Base-by-base conservation (phyloP, 2,797 vertebrate genomes). In the Lagodon rhomboides region DNA sequence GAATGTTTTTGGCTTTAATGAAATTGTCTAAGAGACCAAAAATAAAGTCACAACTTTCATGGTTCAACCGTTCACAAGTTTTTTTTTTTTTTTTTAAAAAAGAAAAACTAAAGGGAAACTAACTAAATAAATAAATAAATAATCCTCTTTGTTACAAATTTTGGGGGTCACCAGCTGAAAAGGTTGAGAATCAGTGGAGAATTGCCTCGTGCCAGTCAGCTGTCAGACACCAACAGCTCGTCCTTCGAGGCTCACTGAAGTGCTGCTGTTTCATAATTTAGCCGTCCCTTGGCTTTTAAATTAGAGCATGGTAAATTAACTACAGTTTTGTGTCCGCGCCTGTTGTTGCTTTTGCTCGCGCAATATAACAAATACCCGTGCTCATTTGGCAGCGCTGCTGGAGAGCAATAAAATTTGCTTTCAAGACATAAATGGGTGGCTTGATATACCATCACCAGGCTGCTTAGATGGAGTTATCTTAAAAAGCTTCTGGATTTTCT, bases 191-290 rank as follows among this genome's bases (percentile, higher is more conserved):
- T 13, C 62, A 56, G 56, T 41, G 25, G 69, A 68, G 73, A 72
- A 70, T 76, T 38, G 60, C 17, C 22, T 72, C 17, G 11, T 75
- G 73, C 62, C 75, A 73, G 51, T 87, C 87, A 85, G 44, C 65
- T 81, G 75, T 87, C 82, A 83, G 58, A 75, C 47, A 68, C 74
- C 55, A 77, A 46, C 72, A 34, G 44, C 63, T 73, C 55, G 65
- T 76, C 65, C 83, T 90, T 87, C 71, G 76, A 30, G 69, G 70
- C 64, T 82, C 74, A 81, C n/a, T 84, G 71, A 75, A 73, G 60
- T 61, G 47, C 69, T 50, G 60, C 30, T 9, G 41, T 63, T 74
- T 78, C 70, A 64, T 68, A 50, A 87, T 85, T 80, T 61, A 63
- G 61, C 43, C 3, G 20, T 68, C 46, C 34, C 20, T 56, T 55